These are phyloP conservation scores for Drosophila lini DNA, from an alignment of 1,140 invertebrate species.

Conservation along the genomic window DNA sequence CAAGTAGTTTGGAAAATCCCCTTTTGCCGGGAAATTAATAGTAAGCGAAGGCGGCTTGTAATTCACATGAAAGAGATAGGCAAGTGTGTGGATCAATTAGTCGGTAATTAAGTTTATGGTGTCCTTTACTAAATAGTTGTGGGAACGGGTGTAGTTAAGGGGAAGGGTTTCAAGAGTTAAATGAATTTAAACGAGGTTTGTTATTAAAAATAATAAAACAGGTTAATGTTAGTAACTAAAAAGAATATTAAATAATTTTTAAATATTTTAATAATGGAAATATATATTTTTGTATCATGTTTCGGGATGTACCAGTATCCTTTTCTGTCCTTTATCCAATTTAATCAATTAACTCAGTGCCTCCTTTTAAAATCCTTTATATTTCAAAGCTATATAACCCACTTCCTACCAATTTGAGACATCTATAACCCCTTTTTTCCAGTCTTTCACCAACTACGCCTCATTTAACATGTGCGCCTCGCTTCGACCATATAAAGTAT, in stretches of 20 bases:
- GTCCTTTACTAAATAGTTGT: background rate
- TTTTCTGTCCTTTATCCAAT: too few relatives aligned
- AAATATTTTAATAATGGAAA: background rate
- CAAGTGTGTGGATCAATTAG: slow-evolving; percentile 12
- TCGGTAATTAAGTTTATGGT: slow-evolving; percentile 16
- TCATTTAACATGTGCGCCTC: slow-evolving; percentile 18
- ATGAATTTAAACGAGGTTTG: background rate
- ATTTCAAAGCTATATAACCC: background rate
- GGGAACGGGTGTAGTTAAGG: background rate
- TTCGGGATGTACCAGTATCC: too few relatives aligned
- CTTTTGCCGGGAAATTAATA: background rate
- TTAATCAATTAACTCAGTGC: too few relatives aligned
- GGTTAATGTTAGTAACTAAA: background rate
- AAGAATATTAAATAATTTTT: background rate
- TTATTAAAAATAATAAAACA: background rate
- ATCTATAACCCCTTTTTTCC: background rate
- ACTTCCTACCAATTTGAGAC: background rate
- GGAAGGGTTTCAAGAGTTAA: background rate
- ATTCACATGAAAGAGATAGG: slow-evolving; percentile 7
- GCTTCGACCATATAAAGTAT: slow-evolving; percentile 56
- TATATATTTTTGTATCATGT: background rate
- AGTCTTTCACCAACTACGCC: background rate
- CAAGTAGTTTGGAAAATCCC: slow-evolving; percentile 12
- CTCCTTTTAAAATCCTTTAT: background rate
- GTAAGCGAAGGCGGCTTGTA: slow-evolving; percentile 7